phyloP scores from a whole-genome alignment of 2,888 invertebrate species.

The Lycia hirtaria region DNA sequence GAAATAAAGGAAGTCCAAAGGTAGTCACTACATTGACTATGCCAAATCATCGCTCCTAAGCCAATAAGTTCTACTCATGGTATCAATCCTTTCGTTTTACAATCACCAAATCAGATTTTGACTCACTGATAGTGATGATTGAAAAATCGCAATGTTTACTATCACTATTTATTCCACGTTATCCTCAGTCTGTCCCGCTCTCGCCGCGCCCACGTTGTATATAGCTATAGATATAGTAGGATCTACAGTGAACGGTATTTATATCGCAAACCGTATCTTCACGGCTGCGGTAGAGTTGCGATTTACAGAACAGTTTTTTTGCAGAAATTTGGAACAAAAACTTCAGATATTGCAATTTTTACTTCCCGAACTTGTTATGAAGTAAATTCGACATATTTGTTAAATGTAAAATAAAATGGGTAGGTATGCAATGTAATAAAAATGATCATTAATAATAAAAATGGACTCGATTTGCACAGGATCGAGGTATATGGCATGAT shows the following conservation, averaged over 20 bases:
- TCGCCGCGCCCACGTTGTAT: conserved; percentile 42
- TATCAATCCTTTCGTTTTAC: background rate
- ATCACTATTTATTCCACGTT: conserved; percentile 74
- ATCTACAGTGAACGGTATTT: conserved; percentile 53
- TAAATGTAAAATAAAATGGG: too few species aligned
- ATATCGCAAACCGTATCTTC: conserved; percentile 57
- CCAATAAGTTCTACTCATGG: background rate
- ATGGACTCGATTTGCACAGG: too few species aligned
- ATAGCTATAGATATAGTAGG: conserved; percentile 9
- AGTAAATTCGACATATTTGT: too few species aligned
- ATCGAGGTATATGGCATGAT: too few species aligned
- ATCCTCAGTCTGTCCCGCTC: conserved; percentile 76
- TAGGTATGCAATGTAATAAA: too few species aligned
- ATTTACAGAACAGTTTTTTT: conserved; percentile 24
- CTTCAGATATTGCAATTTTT: conserved; percentile 1
- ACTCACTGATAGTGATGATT: conserved; percentile 29
- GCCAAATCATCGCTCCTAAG: background rate
- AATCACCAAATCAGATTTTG: conserved; percentile 19
- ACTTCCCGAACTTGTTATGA: background rate
- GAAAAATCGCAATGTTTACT: conserved; percentile 57
- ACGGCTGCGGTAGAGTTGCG: conserved; percentile 52
- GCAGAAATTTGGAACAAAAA: conserved; percentile 7
- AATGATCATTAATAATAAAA: too few species aligned
- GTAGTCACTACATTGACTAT: background rate
- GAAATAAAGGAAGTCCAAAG: background rate